phyloP scores from a whole-genome alignment of 1,140 invertebrate species.

The Propsilocerus akamusi region DNA sequence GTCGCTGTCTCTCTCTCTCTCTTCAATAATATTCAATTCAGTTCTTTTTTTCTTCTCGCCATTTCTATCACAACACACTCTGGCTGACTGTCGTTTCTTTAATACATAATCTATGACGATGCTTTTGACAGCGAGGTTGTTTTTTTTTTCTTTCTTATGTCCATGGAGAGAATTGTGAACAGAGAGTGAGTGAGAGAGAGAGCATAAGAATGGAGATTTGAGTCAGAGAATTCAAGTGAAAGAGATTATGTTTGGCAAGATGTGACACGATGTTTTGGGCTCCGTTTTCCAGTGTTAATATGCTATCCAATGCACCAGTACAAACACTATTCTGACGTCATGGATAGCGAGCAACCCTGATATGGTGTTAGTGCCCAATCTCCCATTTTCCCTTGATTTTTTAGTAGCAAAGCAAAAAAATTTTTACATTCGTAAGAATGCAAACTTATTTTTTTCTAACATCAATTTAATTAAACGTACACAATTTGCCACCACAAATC shows the following conservation, averaged over 20 bases:
- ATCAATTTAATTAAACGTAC: no score
- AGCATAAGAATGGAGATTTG: background rate
- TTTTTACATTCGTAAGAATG: no score
- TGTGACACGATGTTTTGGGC: no score
- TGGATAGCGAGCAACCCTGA: background rate
- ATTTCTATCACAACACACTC: conserved; percentile 2
- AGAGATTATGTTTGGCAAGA: background rate
- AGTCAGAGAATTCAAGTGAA: background rate
- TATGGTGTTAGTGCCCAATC: background rate
- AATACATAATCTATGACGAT: conserved; percentile 2
- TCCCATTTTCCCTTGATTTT: conserved; percentile 1
- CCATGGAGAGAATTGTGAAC: background rate
- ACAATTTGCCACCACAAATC: no score
- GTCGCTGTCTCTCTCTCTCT: no score
- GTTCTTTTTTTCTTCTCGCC: background rate
- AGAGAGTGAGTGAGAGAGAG: background rate
- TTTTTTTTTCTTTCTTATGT: no score
- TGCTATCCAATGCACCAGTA: background rate
- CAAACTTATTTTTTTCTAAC: no score
- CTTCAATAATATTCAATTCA: no score
- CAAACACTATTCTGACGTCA: background rate
- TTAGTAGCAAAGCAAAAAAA: background rate
- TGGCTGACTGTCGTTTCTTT: no score
- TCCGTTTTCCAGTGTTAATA: background rate
- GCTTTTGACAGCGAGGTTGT: no score